Evolutionary conservation across 1,140 invertebrate species (phyloP).

Genomic region (Melitaea cinxia): DNA sequence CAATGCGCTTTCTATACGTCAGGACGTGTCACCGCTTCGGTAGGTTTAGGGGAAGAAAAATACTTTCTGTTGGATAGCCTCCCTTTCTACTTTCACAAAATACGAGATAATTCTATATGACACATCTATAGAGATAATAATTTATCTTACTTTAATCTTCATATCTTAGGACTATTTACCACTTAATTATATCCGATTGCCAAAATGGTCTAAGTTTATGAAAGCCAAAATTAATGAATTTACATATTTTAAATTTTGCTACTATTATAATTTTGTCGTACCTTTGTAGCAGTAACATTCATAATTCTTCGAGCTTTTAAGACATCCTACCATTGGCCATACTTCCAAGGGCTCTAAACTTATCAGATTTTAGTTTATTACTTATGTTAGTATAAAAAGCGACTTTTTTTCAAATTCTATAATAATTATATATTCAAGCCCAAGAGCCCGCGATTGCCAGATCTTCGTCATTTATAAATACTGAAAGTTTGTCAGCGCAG

Average conservation of each 20-base stretch:
- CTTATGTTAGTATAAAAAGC: too few species aligned
- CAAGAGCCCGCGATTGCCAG: too few species aligned
- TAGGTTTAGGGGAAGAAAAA: slow-evolving; percentile 55
- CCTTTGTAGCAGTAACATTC: too few species aligned
- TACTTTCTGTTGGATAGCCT: slow-evolving; percentile 39
- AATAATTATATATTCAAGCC: too few species aligned
- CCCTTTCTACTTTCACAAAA: slow-evolving; percentile 22
- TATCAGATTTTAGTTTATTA: too few species aligned
- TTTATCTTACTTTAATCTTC: background rate
- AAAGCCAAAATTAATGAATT: background rate
- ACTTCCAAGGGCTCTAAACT: too few species aligned
- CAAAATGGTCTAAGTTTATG: background rate
- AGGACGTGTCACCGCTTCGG: slow-evolving; percentile 65
- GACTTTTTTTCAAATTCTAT: too few species aligned
- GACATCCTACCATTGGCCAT: too few species aligned
- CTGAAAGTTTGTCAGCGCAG: too few species aligned
- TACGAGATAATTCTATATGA: slow-evolving; percentile 1
- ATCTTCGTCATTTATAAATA: too few species aligned
- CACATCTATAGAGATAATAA: background rate
- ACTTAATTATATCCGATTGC: background rate
- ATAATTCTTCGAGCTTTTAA: too few species aligned
- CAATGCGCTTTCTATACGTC: slow-evolving; percentile 79
- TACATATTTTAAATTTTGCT: background rate
- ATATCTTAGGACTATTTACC: background rate
- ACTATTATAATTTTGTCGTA: too few species aligned